Conservation (phyloP, 2,888 invertebrate species). For the Leptinotarsa haldemani region DNA sequence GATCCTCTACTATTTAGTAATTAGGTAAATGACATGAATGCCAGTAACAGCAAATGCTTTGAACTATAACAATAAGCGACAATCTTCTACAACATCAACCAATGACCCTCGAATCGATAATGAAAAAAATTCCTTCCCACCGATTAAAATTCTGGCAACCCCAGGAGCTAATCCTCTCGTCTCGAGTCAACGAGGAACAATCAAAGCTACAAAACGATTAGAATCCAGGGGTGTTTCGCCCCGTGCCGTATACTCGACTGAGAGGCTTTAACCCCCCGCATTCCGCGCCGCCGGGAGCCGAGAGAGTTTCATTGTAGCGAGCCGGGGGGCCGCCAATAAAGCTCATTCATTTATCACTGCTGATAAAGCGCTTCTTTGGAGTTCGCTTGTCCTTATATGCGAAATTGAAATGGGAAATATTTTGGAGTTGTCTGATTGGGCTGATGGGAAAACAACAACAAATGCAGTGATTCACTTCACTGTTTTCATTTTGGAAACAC, state of each 20-base stretch:
- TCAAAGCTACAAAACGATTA: conserved; percentile 46
- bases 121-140: conserved; percentile 17
- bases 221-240: conserved; percentile 35
- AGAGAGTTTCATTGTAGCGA: conserved; percentile 63
- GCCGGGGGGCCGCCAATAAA: conserved; percentile 57
- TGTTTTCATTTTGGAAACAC: too few relatives aligned
- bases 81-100: background rate
- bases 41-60: too few relatives aligned
- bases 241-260: conserved; percentile 40
- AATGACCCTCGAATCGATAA: background rate
- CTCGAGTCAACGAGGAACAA: conserved; percentile 41
- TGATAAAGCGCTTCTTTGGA: conserved; percentile 49
- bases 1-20: too few relatives aligned
- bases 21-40: too few relatives aligned
- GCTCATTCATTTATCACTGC: conserved; percentile 60
- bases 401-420: background rate
- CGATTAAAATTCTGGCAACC: conserved; percentile 25
- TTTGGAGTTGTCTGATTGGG: conserved; percentile 18
- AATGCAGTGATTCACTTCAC: too few relatives aligned
- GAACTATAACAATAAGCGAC: too few relatives aligned
- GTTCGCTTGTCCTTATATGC: conserved; percentile 6
- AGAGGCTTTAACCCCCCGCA: conserved; percentile 58
- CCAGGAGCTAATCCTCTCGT: conserved; percentile 10
- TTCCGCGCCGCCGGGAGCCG: conserved; percentile 59
- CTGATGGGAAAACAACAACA: background rate